phyloP scores from a whole-genome alignment of 2,797 vertebrate genomes.

The Tragelaphus oryx region DNA sequence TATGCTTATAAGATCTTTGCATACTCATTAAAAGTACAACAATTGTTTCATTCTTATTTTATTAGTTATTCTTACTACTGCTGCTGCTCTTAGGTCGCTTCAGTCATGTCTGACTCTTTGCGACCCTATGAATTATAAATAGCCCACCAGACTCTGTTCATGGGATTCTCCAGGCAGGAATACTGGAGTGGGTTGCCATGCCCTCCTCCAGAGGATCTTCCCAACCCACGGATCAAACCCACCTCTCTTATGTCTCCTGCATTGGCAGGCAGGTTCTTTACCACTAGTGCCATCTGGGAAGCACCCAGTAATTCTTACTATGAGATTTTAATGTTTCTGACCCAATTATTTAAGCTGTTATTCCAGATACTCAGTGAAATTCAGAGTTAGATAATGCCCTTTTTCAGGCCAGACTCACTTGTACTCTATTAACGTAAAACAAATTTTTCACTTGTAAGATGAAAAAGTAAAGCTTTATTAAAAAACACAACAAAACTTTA shows the following conservation, averaged over 20 bases:
- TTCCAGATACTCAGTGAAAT: neutral
- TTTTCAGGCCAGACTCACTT: slow-evolving; percentile 21
- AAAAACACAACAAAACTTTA: neutral
- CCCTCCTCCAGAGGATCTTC: neutral
- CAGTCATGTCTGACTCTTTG: neutral
- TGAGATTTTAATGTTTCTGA: slow-evolving; percentile 19
- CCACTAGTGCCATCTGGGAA: neutral
- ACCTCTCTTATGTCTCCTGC: neutral
- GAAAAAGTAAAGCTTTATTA: slow-evolving; percentile 8
- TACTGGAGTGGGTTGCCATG: neutral
- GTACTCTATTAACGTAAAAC: neutral
- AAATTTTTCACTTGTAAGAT: neutral
- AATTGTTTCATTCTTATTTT: slow-evolving; percentile 20
- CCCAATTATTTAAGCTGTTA: neutral
- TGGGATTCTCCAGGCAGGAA: neutral
- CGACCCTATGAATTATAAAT: neutral
- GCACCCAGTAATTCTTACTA: neutral
- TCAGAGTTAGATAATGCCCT: neutral
- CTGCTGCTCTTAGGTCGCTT: neutral
- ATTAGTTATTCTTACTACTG: slow-evolving; percentile 8
- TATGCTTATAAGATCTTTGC: neutral
- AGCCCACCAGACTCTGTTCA: neutral
- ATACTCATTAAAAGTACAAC: neutral
- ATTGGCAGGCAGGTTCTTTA: neutral
- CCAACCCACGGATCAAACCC: neutral